Base-by-base conservation (phyloP, 2,888 invertebrate genomes). In the Quadroppia sp. region DNA sequence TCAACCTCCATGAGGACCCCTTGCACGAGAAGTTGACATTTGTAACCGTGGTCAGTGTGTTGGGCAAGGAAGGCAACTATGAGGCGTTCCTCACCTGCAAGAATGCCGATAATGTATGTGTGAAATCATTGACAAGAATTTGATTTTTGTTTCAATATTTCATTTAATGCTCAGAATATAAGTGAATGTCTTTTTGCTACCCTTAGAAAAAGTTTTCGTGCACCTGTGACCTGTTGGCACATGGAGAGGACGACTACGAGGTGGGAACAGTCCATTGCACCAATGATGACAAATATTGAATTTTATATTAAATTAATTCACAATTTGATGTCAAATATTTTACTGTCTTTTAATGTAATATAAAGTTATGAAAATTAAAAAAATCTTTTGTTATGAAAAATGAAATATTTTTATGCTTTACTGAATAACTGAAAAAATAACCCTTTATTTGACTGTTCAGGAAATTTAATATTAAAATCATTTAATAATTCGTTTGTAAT, bases 1-100 rank as follows among this genome's bases (percentile, higher is more conserved):
- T 73, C 48, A 73, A 73, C 28, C 48, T 69, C 25, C 73, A 73
- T n/a, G 73, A 73, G 40, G 42, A 67, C 9, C 2, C 2, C 1
- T 0, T 2, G 0, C 71, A 71, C 15, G 15, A 67, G n/a, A 13
- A 25, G 1, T n/a, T 73, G 61, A 42, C 67, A 23, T 42, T 42
- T n/a, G 73, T 67, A 2, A 64, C n/a, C 2, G 64, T 64, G 15
- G 64, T 64, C 64, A 40, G 30, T 17, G 40, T 40, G 2, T 13
- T 64, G 7, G 64, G 64, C 28, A 32, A n/a, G 1, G 20, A 64
- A 1, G 64, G 36, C 7, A 36, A 64, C 1, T 64, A 20, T 23
- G 30, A 20, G 11, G 64, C 64, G 11, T 64, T 36, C 23, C 15
- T 64, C 36, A 40, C 64, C 11, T 11, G 36, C 11, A 64, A 64